Base-by-base conservation (phyloP, 2,797 vertebrate species). In the Danio aesculapii region DNA sequence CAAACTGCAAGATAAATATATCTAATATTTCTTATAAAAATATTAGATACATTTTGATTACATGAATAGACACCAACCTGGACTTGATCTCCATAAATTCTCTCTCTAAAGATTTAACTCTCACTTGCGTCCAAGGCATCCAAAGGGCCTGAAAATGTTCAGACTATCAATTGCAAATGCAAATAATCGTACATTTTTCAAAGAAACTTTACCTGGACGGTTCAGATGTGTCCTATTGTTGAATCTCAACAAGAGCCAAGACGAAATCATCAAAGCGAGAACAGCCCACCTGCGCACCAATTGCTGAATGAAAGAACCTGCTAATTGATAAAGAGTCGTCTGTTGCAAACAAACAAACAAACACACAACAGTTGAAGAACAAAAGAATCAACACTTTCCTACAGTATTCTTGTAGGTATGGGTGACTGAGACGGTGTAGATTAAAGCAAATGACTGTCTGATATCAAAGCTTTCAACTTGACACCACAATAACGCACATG, bases 391-490 rank as follows among this genome's bases (percentile, higher is more conserved):
- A 19, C 1, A 52, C 14, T 8, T 75, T 62, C 30, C 6, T 19
- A 17, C 16, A 50, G 50, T 50, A 49, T 39, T 39, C 58, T 41
- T 47, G 30, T 17, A 50, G 61, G 63, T 17, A 64, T 9, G 8
- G 5, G 21, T 75, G 14, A 43, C 11, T 2, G 5, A 49, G 16
- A 53, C 6, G 0, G 44, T 11, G 16, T 8, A 14, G 47, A 64
- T 52, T 75, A 64, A 64, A 75, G 30, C 8, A 2, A 62, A 17
- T 41, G 59, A 17, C 47, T 4, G 12, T 63, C 8, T 75, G 47
- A 63, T 75, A 75, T 62, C 11, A 63, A 46, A 50, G 21, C 21
- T 17, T 63, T 53, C 47, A 75, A 75, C 72, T 7, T 73, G 43
- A 61, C 8, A 64, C 47, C 74, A 64, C 49, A 75, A 64, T 63